These are phyloP conservation scores for Carapus acus DNA, from an alignment of 2,797 vertebrate genomes.

Conservation along the genomic window DNA sequence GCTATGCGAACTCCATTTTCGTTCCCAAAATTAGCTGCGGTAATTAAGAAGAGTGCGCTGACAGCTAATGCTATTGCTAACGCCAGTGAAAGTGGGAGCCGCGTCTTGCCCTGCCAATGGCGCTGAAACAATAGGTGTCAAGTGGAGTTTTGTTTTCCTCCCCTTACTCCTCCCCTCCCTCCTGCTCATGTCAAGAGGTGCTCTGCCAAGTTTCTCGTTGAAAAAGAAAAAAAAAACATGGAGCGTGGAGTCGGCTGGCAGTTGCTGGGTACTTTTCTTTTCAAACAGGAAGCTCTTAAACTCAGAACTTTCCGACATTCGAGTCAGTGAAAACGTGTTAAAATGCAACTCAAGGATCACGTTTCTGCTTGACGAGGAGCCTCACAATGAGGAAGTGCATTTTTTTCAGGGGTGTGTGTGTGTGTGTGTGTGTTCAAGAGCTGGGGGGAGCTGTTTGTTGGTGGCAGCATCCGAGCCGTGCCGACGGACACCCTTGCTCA, in stretches of 20 bases:
- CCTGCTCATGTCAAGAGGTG: constrained; percentile 41
- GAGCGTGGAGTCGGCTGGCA: constrained; percentile 30
- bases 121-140: constrained; percentile 30
- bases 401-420: constrained; percentile 23
- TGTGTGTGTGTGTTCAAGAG: too few species aligned
- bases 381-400: constrained; percentile 37
- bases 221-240: too few species aligned
- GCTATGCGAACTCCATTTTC: too few species aligned
- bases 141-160: constrained; percentile 44
- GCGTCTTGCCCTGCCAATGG: too few species aligned
- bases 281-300: constrained; percentile 57
- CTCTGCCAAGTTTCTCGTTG: constrained; percentile 30
- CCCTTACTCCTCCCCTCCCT: constrained; percentile 31
- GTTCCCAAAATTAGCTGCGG: too few species aligned
- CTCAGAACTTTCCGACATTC: constrained; percentile 31
- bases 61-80: constrained; percentile 20
- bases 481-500: too few species aligned
- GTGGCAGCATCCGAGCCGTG: too few species aligned
- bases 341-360: constrained; percentile 46
- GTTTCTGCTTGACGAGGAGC: constrained; percentile 49
- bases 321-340: constrained; percentile 33
- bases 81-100: too few species aligned
- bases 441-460: too few species aligned
- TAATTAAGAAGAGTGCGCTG: too few species aligned
- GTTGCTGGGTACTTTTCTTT: constrained; percentile 36